Evolutionary conservation across 2,113 vertebrate species (phyloP), one percentile per base, ranked within the genome.

Genomic region (Tachycineta bicolor): DNA sequence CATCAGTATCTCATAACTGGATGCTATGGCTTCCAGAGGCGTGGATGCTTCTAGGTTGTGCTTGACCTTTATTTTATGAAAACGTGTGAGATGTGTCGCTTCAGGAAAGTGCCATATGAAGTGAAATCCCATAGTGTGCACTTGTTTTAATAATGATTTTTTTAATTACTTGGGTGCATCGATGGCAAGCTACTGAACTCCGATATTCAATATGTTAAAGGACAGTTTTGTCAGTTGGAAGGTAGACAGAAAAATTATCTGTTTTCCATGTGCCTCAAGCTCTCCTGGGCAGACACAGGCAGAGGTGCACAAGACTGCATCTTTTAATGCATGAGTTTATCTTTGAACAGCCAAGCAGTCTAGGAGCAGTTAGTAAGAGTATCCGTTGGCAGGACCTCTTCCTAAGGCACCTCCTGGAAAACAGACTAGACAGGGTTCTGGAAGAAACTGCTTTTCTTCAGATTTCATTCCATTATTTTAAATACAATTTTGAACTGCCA

Each of bases 161-260:
- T 97, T 95, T 97, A 96, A 97, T 97, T 97, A 96, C 95, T 96
- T 89, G 70, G 94, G 43, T 84, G 80, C 94, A 95, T 94, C 89
- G 95, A 96, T 94, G 93, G 94, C 81, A 82, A 91, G 95, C 83
- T 89, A 79, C 94, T 96, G 95, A 96, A 92, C 83, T 94, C 94
- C 83, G 0, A 95, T 96, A 95, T 93, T 93, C 96, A 78, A 94
- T 97, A 92, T 87, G 76, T 90, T 97, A 96, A 95, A 86, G 94
- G 95, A 90, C 87, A 79, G 87, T 94, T 96, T 95, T 96, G 95
- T 95, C 95, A 94, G 91, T 76, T 94, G 53, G 69, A 89, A 79
- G 77, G 74, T 76, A 95, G 95, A 79, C 81, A 87, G 80, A 93
- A 95, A 96, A 96, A 93, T 79, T 92, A 87, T 82, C 84, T 87